Evolutionary conservation across 1,140 invertebrate genomes (phyloP), one percentile per base, ranked within the genome.

Genomic region (Drosophila mauritiana): DNA sequence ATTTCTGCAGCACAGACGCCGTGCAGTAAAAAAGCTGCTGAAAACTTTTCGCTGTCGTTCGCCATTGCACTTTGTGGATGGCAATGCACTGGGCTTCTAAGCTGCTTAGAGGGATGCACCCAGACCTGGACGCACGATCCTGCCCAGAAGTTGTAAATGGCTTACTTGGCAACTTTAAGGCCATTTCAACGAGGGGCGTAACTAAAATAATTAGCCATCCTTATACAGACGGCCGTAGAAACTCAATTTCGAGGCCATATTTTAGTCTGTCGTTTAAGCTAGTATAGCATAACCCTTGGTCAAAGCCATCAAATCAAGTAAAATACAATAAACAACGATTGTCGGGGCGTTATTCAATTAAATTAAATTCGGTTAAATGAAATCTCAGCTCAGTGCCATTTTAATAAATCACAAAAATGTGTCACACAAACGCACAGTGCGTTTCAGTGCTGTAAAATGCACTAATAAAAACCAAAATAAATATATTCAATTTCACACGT

Each of bases 341-440:
- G 31, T 46, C 27, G 45, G 36, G 54, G 54, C 46, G 54, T 78
- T 52, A 75, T 74, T 76, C 65, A 86, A 88, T 86, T 86, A 79
- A 88, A 65, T 88, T 86, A 72, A 86, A 79, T 76, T 82, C 58
- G 61, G 64, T 81, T 88, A 76, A 88, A 51, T 52, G 62, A 65
- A 78, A 57, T 70, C 64, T 70, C 64, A 83, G 51, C 39, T 72
- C 82, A 86, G 83, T 88, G 82, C 63, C 82, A 78, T 79, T 82
- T 86, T 63, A 86, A 86, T 86, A 76, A 76, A 76, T 70, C 58
- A 63, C 15, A 69, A 81, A 70, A 61, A 59, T 80, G 65, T 80
- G 80, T 55, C 63, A 75, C 40, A 6, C 25, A 11, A 4, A 20
- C 11, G 40, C 8, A 56, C 51, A 70, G 51, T 70, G 42, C 64